These are phyloP conservation scores for Drosophila kambysellisi DNA, from an alignment of 2,888 invertebrate genomes.

Conservation along the genomic window DNA sequence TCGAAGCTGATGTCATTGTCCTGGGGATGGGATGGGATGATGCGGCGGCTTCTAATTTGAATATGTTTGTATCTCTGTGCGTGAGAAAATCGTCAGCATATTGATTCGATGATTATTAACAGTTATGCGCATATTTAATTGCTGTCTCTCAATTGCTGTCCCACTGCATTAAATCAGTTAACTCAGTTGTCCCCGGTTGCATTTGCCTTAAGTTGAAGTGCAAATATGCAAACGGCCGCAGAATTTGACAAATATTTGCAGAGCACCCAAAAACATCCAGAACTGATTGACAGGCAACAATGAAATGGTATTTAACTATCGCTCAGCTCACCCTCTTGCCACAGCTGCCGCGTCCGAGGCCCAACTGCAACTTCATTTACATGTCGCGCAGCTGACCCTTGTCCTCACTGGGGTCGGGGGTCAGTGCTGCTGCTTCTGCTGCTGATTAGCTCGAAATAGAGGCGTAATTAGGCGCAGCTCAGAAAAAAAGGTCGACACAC, in stretches of 20 bases:
- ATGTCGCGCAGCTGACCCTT: conserved; percentile 61
- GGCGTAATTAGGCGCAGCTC: conserved; percentile 68
- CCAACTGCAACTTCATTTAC: conserved; percentile 51
- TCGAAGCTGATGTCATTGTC: conserved; percentile 54
- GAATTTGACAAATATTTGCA: conserved; percentile 69
- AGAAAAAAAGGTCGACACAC: conserved; percentile 53
- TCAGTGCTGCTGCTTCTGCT: conserved; percentile 58
- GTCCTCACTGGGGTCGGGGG: conserved; percentile 34
- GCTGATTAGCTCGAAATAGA: conserved; percentile 76
- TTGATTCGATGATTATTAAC: conserved; percentile 78
- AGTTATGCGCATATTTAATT: conserved; percentile 79
- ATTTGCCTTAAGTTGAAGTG: conserved; percentile 67
- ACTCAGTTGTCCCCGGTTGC: conserved; percentile 26
- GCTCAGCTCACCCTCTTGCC: background rate
- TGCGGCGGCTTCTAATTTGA: conserved; percentile 60
- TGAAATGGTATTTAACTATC: conserved; percentile 11
- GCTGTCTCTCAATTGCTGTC: conserved; percentile 30
- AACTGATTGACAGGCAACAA: conserved; percentile 58
- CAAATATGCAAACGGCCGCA: conserved; percentile 64
- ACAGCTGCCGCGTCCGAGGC: conserved; percentile 34
- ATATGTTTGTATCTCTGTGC: conserved; percentile 54
- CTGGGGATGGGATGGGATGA: conserved; percentile 8
- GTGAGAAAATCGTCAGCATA: conserved; percentile 80
- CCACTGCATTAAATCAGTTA: conserved; percentile 6
- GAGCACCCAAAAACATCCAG: conserved; percentile 46